A percentile compares a stretch with the other conserved stretches of the same genome.
Evolutionary conservation across 53 echinoderm and acorn worm genomes (phyloP).

Genomic region (Antedon mediterranea): DNA sequence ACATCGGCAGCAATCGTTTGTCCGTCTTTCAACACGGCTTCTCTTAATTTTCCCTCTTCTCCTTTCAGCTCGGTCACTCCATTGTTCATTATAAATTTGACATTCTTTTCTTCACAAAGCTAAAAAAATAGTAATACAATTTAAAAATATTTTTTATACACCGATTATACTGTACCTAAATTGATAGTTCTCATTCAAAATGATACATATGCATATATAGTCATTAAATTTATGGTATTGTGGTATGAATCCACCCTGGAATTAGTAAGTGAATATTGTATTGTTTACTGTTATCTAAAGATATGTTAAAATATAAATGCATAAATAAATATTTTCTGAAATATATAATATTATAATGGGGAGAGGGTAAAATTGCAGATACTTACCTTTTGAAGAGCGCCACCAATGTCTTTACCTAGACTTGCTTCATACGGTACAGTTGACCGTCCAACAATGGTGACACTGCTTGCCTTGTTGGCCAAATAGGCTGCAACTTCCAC

Average conservation of each 20-base stretch:
- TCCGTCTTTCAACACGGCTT: slow-evolving; percentile 49
- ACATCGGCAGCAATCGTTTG: slow-evolving; percentile 58
- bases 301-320: no score
- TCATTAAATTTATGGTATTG: no score
- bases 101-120: slow-evolving; percentile 61
- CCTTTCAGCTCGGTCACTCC: slow-evolving; percentile 58
- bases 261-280: no score
- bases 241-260: no score
- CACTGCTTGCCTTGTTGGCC: slow-evolving; percentile 60
- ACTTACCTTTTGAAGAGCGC: slow-evolving; percentile 49
- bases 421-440: slow-evolving; percentile 48
- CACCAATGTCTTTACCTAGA: slow-evolving; percentile 69
- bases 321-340: no score
- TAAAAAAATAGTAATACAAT: no score
- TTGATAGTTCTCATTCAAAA: no score
- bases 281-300: no score
- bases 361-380: background rate
- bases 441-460: slow-evolving; percentile 72
- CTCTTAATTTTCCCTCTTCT: slow-evolving; percentile 37
- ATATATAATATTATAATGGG: background rate
- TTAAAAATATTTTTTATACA: no score
- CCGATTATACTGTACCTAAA: no score
- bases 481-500: slow-evolving; percentile 96
- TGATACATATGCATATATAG: no score
- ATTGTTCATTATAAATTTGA: slow-evolving; percentile 57